Conservation (phyloP, 2,113 vertebrate species). For the Porphyrio hochstetteri region DNA sequence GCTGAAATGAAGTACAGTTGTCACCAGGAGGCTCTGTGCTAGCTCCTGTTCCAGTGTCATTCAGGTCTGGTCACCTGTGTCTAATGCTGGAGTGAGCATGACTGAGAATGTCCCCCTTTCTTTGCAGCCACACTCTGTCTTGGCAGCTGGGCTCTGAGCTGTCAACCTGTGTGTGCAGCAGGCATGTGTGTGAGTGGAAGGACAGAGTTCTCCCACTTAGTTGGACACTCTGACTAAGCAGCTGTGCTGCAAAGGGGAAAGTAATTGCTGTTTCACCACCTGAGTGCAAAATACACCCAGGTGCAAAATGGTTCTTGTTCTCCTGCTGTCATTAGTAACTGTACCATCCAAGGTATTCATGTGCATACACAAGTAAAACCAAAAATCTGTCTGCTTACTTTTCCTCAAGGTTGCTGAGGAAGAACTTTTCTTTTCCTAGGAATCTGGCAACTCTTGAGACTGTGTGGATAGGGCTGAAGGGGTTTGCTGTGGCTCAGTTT, state of each 20-base stretch:
- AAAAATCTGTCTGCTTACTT: background rate
- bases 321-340: background rate
- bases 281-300: background rate
- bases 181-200: background rate
- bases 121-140: background rate
- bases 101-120: background rate
- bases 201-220: background rate
- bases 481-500: background rate
- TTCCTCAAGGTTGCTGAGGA: background rate
- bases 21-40: background rate
- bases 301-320: background rate
- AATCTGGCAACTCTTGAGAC: background rate
- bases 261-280: background rate
- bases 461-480: background rate
- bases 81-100: background rate
- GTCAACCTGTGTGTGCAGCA: accelerated
- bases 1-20: background rate
- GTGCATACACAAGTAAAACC: background rate
- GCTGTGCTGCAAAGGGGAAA: background rate
- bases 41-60: background rate
- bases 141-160: background rate
- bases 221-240: background rate
- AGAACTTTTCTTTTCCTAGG: background rate
- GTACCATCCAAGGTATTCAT: background rate
- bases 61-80: background rate